These are phyloP conservation scores for Diadumene lineata DNA, from an alignment of 92 coral and sea anemone species.

Conservation along the genomic window DNA sequence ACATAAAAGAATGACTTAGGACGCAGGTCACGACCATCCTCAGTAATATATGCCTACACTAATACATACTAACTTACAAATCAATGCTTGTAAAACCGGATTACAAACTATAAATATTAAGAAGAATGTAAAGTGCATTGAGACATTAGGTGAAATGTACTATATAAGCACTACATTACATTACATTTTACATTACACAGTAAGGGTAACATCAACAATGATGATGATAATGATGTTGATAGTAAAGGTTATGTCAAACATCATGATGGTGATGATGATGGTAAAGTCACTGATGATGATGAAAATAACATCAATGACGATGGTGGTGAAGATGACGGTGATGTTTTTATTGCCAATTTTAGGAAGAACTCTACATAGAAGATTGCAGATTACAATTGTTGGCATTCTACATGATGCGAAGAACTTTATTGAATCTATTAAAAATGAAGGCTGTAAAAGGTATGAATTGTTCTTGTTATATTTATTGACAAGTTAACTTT, in stretches of 20 bases:
- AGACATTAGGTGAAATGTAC: too few species aligned
- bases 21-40: too few species aligned
- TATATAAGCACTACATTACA: too few species aligned
- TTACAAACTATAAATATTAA: too few species aligned
- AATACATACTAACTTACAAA: too few species aligned
- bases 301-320: not conserved
- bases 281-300: not conserved
- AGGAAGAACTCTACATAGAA: constrained; percentile 71
- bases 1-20: too few species aligned
- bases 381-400: constrained; percentile 58
- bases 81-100: too few species aligned
- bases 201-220: too few species aligned
- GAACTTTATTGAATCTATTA: constrained; percentile 55
- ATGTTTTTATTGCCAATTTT: not conserved
- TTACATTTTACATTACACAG: too few species aligned
- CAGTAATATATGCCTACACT: too few species aligned
- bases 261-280: not conserved
- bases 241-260: not conserved
- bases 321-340: not conserved
- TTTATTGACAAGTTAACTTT: not conserved
- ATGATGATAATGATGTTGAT: not conserved
- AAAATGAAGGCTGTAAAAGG: constrained; percentile 79
- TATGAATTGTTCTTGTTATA: constrained; percentile 7
- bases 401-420: constrained; percentile 64
- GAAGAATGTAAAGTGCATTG: too few species aligned